Evolutionary conservation across 2,113 vertebrate genomes (phyloP), one percentile per base, ranked within the genome.

Genomic region (Serinus canaria): DNA sequence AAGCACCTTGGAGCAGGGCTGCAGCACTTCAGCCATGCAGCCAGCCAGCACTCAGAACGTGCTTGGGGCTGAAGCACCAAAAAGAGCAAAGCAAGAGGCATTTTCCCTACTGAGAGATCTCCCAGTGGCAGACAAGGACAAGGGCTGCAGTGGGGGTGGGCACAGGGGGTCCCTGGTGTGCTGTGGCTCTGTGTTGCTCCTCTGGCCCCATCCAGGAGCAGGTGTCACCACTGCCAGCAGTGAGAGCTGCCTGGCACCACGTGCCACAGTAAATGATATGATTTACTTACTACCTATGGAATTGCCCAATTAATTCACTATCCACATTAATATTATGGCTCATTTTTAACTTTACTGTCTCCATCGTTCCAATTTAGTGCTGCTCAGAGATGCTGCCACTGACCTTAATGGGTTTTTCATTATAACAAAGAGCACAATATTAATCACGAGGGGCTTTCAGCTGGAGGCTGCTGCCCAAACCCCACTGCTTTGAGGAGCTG

Each of bases 321-420:
- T 94, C 96, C 90, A 67, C 96, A 94, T 96, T 96, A 96, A 95
- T 96, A 96, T 95, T 96, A 94, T 75, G 80, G 87, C 91, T 96
- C 95, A 76, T 97, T 96, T 96, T 96, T 96, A 97, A 95, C 92
- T 95, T 97, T 95, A 97, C 94, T 96, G 94, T 91, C 95, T 94
- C 95, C 94, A 92, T 94, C 73, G 28, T 96, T 96, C 94, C 95
- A 89, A 92, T 96, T 96, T 97, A 96, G 89, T 87, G 95, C 93
- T 83, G 80, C 95, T 97, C 81, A 64, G 95, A 97, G 95, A 94
- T 92, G 89, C 95, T 89, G 95, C 94, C 80, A 22, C 94, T 94
- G 96, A 96, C 95, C 94, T 95, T 96, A 97, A 96, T 93, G 90
- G 86, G 96, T 62, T 96, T 96, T 96, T 96, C 95, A 91, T 97